Conservation (phyloP, 2,888 invertebrate species). For the Coelopa pilipes region DNA sequence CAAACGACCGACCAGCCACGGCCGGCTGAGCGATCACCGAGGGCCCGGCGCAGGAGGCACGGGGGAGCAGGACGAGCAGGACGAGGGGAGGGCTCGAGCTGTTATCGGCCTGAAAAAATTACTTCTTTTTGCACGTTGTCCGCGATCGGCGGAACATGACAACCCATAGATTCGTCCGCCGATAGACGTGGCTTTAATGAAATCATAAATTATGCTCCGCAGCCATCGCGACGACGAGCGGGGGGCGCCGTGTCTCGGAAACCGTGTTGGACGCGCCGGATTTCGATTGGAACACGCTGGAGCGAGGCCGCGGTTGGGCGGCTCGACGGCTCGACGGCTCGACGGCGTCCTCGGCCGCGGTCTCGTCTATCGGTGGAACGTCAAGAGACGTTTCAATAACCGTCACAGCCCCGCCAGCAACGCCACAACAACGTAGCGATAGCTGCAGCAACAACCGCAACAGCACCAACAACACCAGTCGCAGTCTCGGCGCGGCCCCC, state of each 20-base stretch:
- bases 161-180: slow-evolving; percentile 61
- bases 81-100: slow-evolving; percentile 28
- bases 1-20: slow-evolving; percentile 36
- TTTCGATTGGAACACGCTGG: background rate
- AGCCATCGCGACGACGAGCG: background rate
- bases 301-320: too few species aligned
- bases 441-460: too few species aligned
- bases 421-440: too few species aligned
- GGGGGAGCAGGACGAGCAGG: background rate
- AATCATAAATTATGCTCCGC: slow-evolving; percentile 61
- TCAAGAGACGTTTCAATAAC: too few species aligned
- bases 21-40: slow-evolving; percentile 11
- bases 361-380: too few species aligned
- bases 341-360: too few species aligned
- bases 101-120: slow-evolving; percentile 49
- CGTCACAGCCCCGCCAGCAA: too few species aligned
- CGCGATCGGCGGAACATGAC: slow-evolving; percentile 49
- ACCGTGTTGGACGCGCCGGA: background rate
- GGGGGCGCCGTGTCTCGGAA: background rate
- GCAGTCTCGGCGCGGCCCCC: too few species aligned
- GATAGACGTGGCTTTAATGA: slow-evolving; percentile 65
- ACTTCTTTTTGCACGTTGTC: slow-evolving; percentile 49
- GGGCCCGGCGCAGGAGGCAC: background rate
- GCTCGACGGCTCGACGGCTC: too few species aligned
- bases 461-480: too few species aligned